These are phyloP conservation scores for Scophthalmus maximus DNA, from an alignment of 2,113 vertebrate species.

Conservation along the genomic window DNA sequence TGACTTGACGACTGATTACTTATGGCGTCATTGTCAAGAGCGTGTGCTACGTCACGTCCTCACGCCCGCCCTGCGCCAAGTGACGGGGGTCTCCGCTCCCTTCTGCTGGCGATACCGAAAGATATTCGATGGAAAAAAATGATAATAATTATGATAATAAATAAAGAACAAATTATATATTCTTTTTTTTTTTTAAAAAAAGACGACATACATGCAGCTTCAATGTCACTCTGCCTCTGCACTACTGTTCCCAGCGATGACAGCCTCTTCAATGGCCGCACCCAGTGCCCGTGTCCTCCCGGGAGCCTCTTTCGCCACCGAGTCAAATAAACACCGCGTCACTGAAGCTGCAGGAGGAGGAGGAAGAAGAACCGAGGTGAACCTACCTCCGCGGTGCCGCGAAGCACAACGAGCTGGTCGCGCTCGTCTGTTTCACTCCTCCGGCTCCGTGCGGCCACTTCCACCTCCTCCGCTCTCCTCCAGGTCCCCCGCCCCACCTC, in stretches of 20 bases:
- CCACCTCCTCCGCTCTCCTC: conserved; percentile 48
- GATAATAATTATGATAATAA: too few relatives aligned
- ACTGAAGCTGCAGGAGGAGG: conserved; percentile 56
- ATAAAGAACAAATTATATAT: too few relatives aligned
- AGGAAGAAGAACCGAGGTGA: conserved; percentile 5
- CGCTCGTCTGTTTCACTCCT: background rate
- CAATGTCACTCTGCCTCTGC: background rate
- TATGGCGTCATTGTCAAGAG: conserved; percentile 21
- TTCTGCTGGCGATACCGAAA: too few relatives aligned
- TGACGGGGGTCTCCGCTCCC: background rate
- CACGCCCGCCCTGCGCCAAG: background rate
- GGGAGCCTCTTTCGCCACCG: conserved; percentile 56
- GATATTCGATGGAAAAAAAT: too few relatives aligned
- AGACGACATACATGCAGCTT: too few relatives aligned
- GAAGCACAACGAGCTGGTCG: background rate
- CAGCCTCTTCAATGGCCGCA: conserved; percentile 75
- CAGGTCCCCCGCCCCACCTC: background rate
- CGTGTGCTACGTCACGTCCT: background rate
- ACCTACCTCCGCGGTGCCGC: conserved; percentile 47
- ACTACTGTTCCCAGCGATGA: conserved; percentile 33
- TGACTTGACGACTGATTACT: background rate
- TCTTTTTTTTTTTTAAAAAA: too few relatives aligned
- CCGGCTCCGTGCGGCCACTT: conserved; percentile 32
- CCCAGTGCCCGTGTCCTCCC: conserved; percentile 72
- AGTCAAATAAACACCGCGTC: conserved; percentile 57